Conservation (phyloP, 1,140 invertebrate species). For the Psilanteris sp. region DNA sequence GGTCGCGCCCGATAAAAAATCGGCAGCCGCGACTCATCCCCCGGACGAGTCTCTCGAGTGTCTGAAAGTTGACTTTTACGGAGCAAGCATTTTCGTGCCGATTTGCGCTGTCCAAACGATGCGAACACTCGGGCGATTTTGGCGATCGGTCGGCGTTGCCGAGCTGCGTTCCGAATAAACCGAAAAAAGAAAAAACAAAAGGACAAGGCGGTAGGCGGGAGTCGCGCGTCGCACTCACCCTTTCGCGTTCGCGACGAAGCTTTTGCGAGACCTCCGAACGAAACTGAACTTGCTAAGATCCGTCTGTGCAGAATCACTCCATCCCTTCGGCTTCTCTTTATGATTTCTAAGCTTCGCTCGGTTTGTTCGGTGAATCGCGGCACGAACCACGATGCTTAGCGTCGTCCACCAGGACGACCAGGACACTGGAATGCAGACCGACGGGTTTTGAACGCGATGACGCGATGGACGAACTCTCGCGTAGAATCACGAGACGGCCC, state of each 20-base stretch:
- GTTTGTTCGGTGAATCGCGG: constrained; percentile 2
- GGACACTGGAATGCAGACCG: constrained; percentile 65
- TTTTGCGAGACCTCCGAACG: constrained; percentile 28
- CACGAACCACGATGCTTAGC: constrained; percentile 40
- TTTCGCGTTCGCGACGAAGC: constrained; percentile 52
- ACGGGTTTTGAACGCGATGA: constrained; percentile 64
- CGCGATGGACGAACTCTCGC: constrained; percentile 55
- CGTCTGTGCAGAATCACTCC: constrained; percentile 17
- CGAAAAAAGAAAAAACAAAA: constrained; percentile 39
- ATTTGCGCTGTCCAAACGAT: no score
- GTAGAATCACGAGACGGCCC: constrained; percentile 50
- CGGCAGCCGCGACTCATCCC: no score
- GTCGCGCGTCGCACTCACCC: constrained; percentile 62
- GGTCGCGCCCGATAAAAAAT: no score
- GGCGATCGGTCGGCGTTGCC: constrained; percentile 24
- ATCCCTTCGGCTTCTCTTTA: constrained; percentile 13
- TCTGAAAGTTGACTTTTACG: no score
- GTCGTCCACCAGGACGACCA: constrained; percentile 61
- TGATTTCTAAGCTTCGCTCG: not conserved
- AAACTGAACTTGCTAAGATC: constrained; percentile 5
- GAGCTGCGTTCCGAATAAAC: not conserved
- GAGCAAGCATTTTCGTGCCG: no score
- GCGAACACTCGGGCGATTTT: constrained; percentile 20
- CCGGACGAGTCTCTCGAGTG: no score
- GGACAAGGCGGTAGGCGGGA: constrained; percentile 23